A percentile compares a stretch with the other conserved stretches of the same genome.
Conservation (phyloP, 2,888 invertebrate species). For the Stegana nigrithorax region DNA sequence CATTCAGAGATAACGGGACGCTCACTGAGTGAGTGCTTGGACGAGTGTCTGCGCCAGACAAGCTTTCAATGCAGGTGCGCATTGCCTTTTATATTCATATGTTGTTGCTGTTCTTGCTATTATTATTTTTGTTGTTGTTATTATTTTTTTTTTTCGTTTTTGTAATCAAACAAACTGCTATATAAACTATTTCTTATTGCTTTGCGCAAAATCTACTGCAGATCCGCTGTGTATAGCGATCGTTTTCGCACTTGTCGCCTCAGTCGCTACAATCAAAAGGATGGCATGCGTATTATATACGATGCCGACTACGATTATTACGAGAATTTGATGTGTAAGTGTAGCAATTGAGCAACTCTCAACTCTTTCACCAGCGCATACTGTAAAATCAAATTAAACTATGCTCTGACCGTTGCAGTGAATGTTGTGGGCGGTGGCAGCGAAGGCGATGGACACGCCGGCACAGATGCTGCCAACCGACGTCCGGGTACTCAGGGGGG, state of each 20-base stretch:
- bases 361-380: too few species aligned
- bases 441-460: conserved; percentile 49
- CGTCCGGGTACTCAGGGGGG: conserved; percentile 62
- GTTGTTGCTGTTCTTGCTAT: conserved; percentile 9
- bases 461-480: conserved; percentile 46
- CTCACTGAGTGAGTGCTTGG: conserved; percentile 88
- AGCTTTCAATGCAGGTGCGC: conserved; percentile 82
- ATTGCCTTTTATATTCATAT: conserved; percentile 8
- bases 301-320: conserved; percentile 94
- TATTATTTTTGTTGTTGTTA: conserved; percentile 15
- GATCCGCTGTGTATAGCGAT: conserved; percentile 89
- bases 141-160: conserved; percentile 16
- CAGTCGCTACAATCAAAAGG: conserved; percentile 87
- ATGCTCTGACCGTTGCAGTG: conserved; percentile 59
- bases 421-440: conserved; percentile 67
- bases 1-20: conserved; percentile 90
- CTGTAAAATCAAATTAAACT: too few species aligned
- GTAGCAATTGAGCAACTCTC: too few species aligned
- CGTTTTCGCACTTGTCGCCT: conserved; percentile 85
- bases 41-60: conserved; percentile 88
- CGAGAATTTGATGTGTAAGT: conserved; percentile 92
- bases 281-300: conserved; percentile 88
- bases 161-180: too few species aligned
- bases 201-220: conserved; percentile 49
- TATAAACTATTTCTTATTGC: conserved; percentile 10